These are phyloP conservation scores for Myotis daubentonii DNA, from an alignment of 2,797 vertebrate genomes.

Conservation along the genomic window DNA sequence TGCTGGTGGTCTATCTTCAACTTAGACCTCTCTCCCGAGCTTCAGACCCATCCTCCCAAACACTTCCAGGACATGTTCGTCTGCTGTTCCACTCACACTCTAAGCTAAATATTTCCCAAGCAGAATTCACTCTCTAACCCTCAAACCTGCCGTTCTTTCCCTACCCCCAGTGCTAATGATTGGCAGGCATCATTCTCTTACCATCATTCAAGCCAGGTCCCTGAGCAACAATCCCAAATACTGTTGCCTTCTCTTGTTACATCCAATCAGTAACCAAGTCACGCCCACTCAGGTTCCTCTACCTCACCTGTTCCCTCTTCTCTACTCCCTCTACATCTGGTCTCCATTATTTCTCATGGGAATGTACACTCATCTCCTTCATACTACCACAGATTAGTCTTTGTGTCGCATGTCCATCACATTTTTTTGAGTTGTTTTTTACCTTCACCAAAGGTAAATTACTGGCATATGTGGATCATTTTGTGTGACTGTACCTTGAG, in stretches of 20 bases:
- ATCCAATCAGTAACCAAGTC: background rate
- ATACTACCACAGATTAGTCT: background rate
- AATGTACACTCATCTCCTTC: background rate
- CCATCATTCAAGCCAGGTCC: background rate
- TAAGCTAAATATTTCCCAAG: background rate
- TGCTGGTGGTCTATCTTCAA: background rate
- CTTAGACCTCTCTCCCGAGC: background rate
- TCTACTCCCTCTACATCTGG: background rate
- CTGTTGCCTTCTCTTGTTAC: background rate
- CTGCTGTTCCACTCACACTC: background rate
- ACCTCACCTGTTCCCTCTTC: background rate
- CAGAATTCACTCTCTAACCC: background rate
- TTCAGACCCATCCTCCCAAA: background rate
- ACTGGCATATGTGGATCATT: background rate
- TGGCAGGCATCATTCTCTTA: background rate
- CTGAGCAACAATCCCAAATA: background rate
- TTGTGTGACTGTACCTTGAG: background rate
- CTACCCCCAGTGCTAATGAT: background rate
- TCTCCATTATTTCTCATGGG: background rate
- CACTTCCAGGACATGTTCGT: background rate
- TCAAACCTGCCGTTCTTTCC: background rate
- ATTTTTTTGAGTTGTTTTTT: background rate
- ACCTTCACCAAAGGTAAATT: background rate
- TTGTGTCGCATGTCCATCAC: background rate
- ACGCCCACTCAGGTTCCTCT: background rate